Evolutionary conservation across 2,888 invertebrate genomes (phyloP).

Genomic region (Syrista parreyssii): DNA sequence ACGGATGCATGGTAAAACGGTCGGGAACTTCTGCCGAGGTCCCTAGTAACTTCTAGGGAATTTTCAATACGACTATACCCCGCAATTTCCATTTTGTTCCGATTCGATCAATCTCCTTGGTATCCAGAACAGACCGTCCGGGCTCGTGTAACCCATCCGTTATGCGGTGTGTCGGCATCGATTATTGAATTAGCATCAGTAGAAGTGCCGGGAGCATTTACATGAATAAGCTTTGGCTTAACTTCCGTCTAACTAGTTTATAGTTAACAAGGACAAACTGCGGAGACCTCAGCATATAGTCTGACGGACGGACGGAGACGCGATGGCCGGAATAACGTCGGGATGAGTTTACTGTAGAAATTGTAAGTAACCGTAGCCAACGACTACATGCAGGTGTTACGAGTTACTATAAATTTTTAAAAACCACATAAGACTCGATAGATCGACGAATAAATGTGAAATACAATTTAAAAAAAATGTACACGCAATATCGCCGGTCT

Average conservation of each 20-base stretch:
- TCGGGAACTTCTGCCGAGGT: too few species aligned
- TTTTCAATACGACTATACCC: too few species aligned
- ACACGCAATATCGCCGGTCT: neutral
- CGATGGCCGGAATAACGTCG: too few species aligned
- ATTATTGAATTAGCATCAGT: constrained; percentile 35
- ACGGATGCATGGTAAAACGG: too few species aligned
- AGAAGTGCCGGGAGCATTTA: constrained; percentile 27
- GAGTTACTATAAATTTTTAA: neutral
- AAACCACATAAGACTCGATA: neutral
- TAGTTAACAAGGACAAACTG: constrained; percentile 39
- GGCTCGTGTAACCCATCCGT: neutral
- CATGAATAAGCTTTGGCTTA: constrained; percentile 33
- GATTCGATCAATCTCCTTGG: too few species aligned
- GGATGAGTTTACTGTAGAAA: too few species aligned
- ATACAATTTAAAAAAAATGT: neutral
- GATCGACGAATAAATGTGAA: neutral
- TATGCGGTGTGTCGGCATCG: constrained; percentile 22
- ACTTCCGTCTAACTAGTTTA: constrained; percentile 46
- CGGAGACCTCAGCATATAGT: neutral
- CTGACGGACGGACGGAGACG: too few species aligned
- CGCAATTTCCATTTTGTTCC: too few species aligned
- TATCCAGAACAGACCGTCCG: too few species aligned
- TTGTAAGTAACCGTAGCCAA: too few species aligned
- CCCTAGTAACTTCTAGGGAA: too few species aligned
- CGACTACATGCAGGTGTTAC: neutral